Evolutionary conservation across 2,888 invertebrate species (phyloP).

Genomic region (Ennomos quercinarius): DNA sequence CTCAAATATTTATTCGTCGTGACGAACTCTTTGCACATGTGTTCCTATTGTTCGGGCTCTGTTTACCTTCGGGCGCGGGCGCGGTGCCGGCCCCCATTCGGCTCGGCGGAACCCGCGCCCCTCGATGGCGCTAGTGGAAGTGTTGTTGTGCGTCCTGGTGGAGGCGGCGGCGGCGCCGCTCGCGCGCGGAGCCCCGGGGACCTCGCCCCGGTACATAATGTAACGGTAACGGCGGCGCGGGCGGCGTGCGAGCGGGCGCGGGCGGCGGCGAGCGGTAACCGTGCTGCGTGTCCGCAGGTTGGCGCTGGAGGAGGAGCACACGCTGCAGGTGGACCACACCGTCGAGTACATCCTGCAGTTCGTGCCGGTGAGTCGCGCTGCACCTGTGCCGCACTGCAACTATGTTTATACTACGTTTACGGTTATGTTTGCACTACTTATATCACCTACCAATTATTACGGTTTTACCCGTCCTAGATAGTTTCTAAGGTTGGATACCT

Average conservation of each 20-base stretch:
- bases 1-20: neutral
- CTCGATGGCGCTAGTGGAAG: neutral
- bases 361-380: constrained; percentile 57
- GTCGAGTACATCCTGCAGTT: constrained; percentile 72
- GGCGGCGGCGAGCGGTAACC: constrained; percentile 20
- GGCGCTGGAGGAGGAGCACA: constrained; percentile 58
- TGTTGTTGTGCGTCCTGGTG: constrained; percentile 2
- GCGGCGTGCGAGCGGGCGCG: constrained; percentile 14
- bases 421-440: too few relatives aligned
- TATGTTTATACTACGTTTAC: too few relatives aligned
- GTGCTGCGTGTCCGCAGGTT: constrained; percentile 51
- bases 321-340: constrained; percentile 57
- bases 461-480: too few relatives aligned
- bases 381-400: too few relatives aligned
- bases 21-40: constrained; percentile 1
- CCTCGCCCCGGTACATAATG: constrained; percentile 3
- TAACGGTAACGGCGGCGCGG: neutral
- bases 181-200: neutral
- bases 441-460: too few relatives aligned
- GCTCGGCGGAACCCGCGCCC: neutral
- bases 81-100: neutral
- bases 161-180: too few relatives aligned
- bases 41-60: constrained; percentile 6
- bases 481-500: too few relatives aligned
- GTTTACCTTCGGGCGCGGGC: neutral